Conservation (phyloP, 2,888 invertebrate genomes). For the Neoscelio sp. region DNA sequence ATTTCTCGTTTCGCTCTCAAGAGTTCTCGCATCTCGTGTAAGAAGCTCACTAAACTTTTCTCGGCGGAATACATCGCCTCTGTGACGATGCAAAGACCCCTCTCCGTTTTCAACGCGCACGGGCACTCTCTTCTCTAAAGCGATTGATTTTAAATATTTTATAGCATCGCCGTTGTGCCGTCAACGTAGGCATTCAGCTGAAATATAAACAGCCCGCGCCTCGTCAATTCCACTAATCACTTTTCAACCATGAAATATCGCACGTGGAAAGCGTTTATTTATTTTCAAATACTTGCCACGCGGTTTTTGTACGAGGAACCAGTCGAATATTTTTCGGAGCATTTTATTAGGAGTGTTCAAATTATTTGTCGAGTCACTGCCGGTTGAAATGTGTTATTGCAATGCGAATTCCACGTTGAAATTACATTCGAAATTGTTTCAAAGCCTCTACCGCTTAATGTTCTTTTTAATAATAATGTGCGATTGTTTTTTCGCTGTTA, state of each 20-base stretch:
- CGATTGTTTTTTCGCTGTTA: too few relatives aligned
- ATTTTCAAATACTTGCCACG: too few relatives aligned
- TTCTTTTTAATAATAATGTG: too few relatives aligned
- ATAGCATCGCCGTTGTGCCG: constrained; percentile 33
- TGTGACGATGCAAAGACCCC: constrained; percentile 16
- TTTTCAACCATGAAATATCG: constrained; percentile 38
- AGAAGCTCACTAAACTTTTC: constrained; percentile 46
- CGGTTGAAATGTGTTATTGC: too few relatives aligned
- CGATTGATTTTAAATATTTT: constrained; percentile 71
- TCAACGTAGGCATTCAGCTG: constrained; percentile 31
- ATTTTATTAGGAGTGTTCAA: too few relatives aligned
- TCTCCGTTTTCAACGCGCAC: constrained; percentile 17
- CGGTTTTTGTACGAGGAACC: too few relatives aligned
- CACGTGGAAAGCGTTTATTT: constrained; percentile 35
- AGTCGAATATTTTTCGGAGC: too few relatives aligned
- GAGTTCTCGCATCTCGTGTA: constrained; percentile 34
- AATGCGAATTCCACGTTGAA: too few relatives aligned
- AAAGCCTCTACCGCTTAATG: too few relatives aligned
- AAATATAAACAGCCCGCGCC: constrained; percentile 27
- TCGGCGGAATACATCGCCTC: constrained; percentile 12
- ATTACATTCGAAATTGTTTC: too few relatives aligned
- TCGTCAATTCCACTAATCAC: constrained; percentile 68
- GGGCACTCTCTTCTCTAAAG: constrained; percentile 17
- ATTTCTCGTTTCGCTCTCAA: constrained; percentile 53
- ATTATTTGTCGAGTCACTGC: too few relatives aligned